Conservation (phyloP, 2,888 invertebrate genomes). For the Temnothorax unifasciatus region DNA sequence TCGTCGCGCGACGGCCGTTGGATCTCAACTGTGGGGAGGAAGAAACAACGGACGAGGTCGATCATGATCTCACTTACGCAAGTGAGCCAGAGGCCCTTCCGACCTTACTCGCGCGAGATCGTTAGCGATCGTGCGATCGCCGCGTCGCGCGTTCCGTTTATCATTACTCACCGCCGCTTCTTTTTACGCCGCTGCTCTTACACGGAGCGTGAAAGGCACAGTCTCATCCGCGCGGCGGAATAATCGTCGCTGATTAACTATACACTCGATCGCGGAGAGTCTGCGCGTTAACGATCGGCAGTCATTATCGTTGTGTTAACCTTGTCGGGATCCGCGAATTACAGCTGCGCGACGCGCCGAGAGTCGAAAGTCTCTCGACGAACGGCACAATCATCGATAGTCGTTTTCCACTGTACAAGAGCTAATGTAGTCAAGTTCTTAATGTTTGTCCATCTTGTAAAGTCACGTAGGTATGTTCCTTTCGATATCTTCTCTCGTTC, state of each 20-base stretch:
- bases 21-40: background rate
- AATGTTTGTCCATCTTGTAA: background rate
- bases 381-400: slow-evolving; percentile 2
- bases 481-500: background rate
- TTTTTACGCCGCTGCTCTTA: slow-evolving; percentile 26
- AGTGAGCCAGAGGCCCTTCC: slow-evolving; percentile 43
- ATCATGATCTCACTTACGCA: slow-evolving; percentile 71
- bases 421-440: slow-evolving; percentile 3
- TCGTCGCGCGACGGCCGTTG: background rate
- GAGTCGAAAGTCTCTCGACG: slow-evolving; percentile 4
- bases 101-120: slow-evolving; percentile 64
- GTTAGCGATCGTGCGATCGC: slow-evolving; percentile 65
- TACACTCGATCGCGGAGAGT: slow-evolving; percentile 19
- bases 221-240: slow-evolving; percentile 25
- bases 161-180: slow-evolving; percentile 59
- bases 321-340: slow-evolving; percentile 15
- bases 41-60: slow-evolving; percentile 28
- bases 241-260: slow-evolving; percentile 42
- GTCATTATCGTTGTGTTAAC: slow-evolving; percentile 29
- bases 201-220: slow-evolving; percentile 26
- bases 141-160: slow-evolving; percentile 64
- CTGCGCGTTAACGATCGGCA: slow-evolving; percentile 7
- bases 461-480: background rate
- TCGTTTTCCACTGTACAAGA: background rate
- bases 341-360: slow-evolving; percentile 14